Percentiles rank a stretch among this genome's conserved stretches.
Conservation (phyloP, 2,113 vertebrate species). For the Engystomops pustulosus region DNA sequence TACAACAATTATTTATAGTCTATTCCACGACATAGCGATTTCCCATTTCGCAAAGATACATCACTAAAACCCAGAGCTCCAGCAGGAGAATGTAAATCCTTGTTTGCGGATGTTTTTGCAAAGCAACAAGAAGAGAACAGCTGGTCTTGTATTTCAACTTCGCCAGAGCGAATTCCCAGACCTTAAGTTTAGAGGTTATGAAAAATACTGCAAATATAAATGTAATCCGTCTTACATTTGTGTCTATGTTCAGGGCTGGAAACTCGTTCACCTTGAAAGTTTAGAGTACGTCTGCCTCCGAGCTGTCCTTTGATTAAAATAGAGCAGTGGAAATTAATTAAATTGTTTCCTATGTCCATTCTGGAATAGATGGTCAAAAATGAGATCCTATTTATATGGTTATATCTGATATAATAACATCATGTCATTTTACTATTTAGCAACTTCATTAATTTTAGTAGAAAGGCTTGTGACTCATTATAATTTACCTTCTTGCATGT, state of each 20-base stretch:
- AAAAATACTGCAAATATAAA: conserved; percentile 49
- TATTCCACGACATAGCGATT: conserved; percentile 9
- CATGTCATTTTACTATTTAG: neutral
- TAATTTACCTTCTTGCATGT: neutral
- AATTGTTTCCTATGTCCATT: neutral
- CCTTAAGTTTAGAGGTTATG: conserved; percentile 39
- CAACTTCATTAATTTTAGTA: neutral
- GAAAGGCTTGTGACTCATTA: neutral
- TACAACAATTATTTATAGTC: conserved; percentile 5
- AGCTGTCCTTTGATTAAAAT: neutral
- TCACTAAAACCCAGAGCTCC: conserved; percentile 31
- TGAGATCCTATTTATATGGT: neutral
- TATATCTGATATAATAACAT: neutral
- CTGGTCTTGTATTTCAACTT: conserved; percentile 51
- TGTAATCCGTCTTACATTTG: conserved; percentile 15
- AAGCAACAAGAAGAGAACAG: conserved; percentile 29
- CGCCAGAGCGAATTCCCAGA: conserved; percentile 39
- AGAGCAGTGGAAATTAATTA: neutral
- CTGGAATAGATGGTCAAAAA: conserved; percentile 5
- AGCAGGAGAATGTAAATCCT: conserved; percentile 47
- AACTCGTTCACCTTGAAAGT: conserved; percentile 43
- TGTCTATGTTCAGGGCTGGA: neutral
- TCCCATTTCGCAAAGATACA: conserved; percentile 30
- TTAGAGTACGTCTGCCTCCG: neutral
- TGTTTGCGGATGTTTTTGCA: conserved; percentile 43